Percentiles rank a stretch among this genome's conserved stretches.
Conservation (phyloP, 2,113 vertebrate species). For the Mixornis gularis region DNA sequence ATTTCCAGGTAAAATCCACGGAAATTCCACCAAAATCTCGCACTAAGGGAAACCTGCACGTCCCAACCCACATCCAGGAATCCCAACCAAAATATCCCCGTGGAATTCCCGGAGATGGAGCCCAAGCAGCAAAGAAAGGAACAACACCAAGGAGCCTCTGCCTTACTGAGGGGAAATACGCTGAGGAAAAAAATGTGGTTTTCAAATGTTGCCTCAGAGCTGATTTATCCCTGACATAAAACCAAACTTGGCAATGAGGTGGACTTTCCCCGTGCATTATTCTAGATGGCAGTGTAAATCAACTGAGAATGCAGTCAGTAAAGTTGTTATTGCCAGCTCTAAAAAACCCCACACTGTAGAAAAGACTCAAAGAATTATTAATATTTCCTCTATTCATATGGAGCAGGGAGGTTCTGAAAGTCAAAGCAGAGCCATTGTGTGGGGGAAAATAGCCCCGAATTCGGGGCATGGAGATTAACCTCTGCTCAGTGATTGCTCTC, state of each 20-base stretch:
- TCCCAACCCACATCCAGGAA: not conserved
- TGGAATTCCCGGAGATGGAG: not conserved
- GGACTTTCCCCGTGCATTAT: not conserved
- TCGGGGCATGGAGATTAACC: not conserved
- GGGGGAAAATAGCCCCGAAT: not conserved
- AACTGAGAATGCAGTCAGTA: not conserved
- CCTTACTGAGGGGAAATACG: not conserved
- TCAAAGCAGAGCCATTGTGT: not conserved
- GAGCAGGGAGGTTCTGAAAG: not conserved
- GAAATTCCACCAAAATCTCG: not conserved
- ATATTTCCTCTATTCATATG: not conserved
- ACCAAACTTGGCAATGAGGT: not conserved
- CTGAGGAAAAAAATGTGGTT: not conserved
- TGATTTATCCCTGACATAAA: conserved; percentile 8
- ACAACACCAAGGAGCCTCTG: not conserved
- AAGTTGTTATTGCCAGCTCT: conserved; percentile 12
- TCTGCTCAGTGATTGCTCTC: not conserved
- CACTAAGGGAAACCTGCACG: accelerated
- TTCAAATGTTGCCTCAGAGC: not conserved
- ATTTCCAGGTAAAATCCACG: not conserved
- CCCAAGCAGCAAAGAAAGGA: not conserved
- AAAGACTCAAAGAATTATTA: not conserved
- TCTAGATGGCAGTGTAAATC: conserved; percentile 47
- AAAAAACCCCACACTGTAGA: not conserved
- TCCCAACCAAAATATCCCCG: not conserved